Conservation (phyloP, 1,140 invertebrate species). For the Hyles vespertilio region DNA sequence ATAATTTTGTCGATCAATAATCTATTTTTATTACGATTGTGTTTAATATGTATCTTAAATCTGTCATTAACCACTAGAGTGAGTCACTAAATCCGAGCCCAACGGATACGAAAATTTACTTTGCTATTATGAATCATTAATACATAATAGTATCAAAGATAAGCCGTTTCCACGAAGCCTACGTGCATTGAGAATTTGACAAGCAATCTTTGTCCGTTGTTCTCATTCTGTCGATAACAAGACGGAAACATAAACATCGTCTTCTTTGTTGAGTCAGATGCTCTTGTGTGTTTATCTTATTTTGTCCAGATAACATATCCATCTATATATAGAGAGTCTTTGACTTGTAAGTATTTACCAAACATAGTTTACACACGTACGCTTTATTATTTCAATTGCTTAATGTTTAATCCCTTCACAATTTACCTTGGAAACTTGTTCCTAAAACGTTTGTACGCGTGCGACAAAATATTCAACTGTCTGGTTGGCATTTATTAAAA, state of each 20-base stretch:
- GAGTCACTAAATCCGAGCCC: no score
- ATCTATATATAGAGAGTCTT: not conserved
- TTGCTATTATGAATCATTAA: no score
- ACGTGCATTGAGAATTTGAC: no score
- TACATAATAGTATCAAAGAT: no score
- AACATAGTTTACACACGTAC: no score
- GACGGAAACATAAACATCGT: conserved; percentile 8
- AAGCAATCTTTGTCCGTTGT: not conserved
- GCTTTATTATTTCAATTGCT: not conserved
- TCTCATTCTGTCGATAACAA: not conserved
- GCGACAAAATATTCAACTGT: conserved; percentile 8
- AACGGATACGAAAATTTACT: no score
- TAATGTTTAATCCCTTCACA: conserved; percentile 34
- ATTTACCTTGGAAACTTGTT: conserved; percentile 38
- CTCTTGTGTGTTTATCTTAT: conserved; percentile 5
- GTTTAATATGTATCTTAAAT: no score
- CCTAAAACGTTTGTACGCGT: conserved; percentile 20
- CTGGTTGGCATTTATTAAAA: conserved; percentile 13
- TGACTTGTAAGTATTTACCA: no score
- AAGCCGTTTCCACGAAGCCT: no score
- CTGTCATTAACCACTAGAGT: no score
- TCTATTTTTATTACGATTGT: no score
- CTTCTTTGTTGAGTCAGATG: not conserved
- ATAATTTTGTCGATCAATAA: no score
- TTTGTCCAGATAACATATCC: not conserved